A percentile compares a stretch with the other conserved stretches of the same genome.
These are phyloP conservation scores for Zaprionus obscuricornis DNA, from an alignment of 2,888 invertebrate genomes.

Conservation along the genomic window DNA sequence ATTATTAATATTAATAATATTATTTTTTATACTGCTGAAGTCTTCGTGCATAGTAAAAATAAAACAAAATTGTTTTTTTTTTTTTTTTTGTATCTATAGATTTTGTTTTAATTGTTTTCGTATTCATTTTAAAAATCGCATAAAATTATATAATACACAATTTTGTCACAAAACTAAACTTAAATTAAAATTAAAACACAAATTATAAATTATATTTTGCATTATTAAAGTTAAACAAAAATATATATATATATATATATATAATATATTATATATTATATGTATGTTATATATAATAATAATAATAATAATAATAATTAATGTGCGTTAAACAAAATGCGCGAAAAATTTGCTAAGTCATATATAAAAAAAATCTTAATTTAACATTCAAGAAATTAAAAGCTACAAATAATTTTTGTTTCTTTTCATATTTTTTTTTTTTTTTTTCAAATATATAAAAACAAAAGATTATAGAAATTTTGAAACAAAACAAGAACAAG, in stretches of 20 bases:
- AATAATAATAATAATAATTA: too few relatives aligned
- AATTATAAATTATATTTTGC: conserved; percentile 50
- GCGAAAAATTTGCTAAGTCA: conserved; percentile 45
- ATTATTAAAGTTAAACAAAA: conserved; percentile 56
- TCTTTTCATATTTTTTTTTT: too few relatives aligned
- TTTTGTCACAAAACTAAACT: conserved; percentile 77
- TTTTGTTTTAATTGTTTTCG: conserved; percentile 66
- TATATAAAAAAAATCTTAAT: conserved; percentile 31
- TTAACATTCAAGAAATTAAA: conserved; percentile 28
- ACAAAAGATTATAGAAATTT: conserved; percentile 10
- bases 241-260: too few relatives aligned
- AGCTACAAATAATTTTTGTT: conserved; percentile 33
- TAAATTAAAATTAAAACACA: conserved; percentile 72
- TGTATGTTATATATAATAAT: too few relatives aligned
- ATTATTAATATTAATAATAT: too few relatives aligned
- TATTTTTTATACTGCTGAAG: too few relatives aligned
- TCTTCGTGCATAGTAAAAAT: conserved; percentile 35
- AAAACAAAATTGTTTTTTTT: conserved; percentile 34
- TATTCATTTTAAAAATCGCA: conserved; percentile 73
- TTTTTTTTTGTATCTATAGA: conserved; percentile 20
- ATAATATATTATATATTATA: too few relatives aligned
- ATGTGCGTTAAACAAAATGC: conserved; percentile 34
- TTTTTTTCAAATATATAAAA: too few relatives aligned
- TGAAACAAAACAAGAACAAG: conserved; percentile 50
- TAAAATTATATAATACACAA: conserved; percentile 79